Evolutionary conservation across 1,140 invertebrate genomes (phyloP), one percentile per base, ranked within the genome.

Genomic region (Octopus sinensis): DNA sequence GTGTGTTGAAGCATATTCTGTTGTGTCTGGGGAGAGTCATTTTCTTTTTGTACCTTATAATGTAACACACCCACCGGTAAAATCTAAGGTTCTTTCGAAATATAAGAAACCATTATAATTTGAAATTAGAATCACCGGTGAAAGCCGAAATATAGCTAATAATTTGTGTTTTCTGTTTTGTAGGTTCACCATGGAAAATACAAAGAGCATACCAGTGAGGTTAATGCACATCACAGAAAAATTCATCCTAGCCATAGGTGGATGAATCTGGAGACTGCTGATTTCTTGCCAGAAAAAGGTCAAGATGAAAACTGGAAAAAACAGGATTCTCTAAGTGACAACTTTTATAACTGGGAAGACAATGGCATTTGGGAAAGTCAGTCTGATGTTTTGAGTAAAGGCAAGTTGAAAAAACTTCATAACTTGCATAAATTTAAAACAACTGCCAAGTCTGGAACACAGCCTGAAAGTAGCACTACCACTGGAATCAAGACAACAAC

Each of bases 291-390:
- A 9, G 68, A 23, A 7, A 23, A 73, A 13, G 17, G 13, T 73
- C 17, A 13, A 9, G 68, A 73, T 23, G 68, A 73, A 6, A 23
- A 13, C 6, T 4, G 68, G 68, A 73, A 73, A 13, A 73, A 73
- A 73, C 68, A n/a, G 17, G 17, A 73, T 6, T n/a, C 30, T 12
- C 68, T 23, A 73, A 73, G 68, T 73, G 68, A 73, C 68, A 73
- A 23, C 30, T 73, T 73, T 23, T 73, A 73, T 23, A 73, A 73
- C 13, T 73, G 68, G 68, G 68, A 73, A 23, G 68, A 73, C 68
- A 73, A 73, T 23, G 30, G 68, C 30, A 73, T 73, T 23, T 73
- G 68, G 68, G 68, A 73, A 23, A 73, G 68, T 23, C 17, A 73
- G 5, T 9, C 68, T 13, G 68, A 73, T 23, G 30, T 23, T 5